These are phyloP conservation scores for Scaptomyza tumidula DNA, from an alignment of 2,888 invertebrate species.

Conservation along the genomic window DNA sequence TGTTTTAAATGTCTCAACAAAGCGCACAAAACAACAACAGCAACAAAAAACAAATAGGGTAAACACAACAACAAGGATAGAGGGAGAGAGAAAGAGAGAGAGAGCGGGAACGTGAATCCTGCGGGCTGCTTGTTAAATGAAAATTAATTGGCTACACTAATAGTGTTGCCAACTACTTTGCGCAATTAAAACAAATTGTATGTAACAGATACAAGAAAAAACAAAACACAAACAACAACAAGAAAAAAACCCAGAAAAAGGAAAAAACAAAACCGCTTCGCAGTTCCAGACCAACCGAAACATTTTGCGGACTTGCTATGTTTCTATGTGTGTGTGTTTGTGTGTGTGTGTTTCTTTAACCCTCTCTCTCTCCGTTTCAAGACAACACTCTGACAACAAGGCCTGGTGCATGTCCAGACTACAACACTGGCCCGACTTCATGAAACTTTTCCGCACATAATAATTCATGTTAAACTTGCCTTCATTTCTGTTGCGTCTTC, in stretches of 20 bases:
- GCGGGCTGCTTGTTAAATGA: constrained; percentile 69
- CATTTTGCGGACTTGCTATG: constrained; percentile 20
- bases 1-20: constrained; percentile 60
- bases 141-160: constrained; percentile 77
- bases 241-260: constrained; percentile 4
- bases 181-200: constrained; percentile 81
- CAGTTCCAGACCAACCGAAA: constrained; percentile 36
- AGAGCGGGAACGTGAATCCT: constrained; percentile 46
- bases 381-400: no score
- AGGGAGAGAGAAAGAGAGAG: constrained; percentile 14
- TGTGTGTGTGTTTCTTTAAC: not conserved
- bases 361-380: no score
- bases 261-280: constrained; percentile 12
- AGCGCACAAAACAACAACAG: constrained; percentile 30
- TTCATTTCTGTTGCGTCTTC: constrained; percentile 27
- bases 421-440: constrained; percentile 36
- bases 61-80: constrained; percentile 16
- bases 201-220: constrained; percentile 68
- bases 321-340: not conserved
- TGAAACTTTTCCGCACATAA: constrained; percentile 77
- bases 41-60: constrained; percentile 4
- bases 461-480: constrained; percentile 78
- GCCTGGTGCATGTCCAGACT: constrained; percentile 22
- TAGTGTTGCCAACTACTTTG: constrained; percentile 75
- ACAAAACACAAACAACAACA: constrained; percentile 8